A percentile compares a stretch with the other conserved stretches of the same genome.
Evolutionary conservation across 2,113 vertebrate species (phyloP).

Genomic region (Neolamprologus devosi): DNA sequence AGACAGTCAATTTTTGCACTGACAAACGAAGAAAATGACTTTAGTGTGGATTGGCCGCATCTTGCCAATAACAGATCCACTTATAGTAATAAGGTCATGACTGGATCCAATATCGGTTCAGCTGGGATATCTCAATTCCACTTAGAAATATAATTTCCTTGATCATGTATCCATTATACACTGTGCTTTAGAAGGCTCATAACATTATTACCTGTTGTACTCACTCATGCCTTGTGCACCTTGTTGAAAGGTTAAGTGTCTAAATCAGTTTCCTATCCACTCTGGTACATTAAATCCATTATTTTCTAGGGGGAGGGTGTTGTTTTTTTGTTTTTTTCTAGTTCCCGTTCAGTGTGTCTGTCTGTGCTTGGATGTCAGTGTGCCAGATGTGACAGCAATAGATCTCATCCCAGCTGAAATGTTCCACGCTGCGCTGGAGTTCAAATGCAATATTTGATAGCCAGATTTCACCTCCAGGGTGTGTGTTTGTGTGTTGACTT

Average conservation of each 20-base stretch:
- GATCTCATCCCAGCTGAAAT: background rate
- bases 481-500: slow-evolving; percentile 22
- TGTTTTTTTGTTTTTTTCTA: background rate
- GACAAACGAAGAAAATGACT: background rate
- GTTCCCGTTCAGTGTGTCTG: background rate
- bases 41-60: background rate
- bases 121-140: background rate
- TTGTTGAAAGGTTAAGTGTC: background rate
- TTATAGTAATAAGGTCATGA: background rate
- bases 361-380: background rate
- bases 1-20: background rate
- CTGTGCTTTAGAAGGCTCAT: background rate
- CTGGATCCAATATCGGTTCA: background rate
- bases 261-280: background rate
- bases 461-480: slow-evolving; percentile 38
- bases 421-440: background rate
- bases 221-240: background rate
- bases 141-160: background rate
- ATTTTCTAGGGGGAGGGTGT: background rate
- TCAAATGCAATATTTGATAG: slow-evolving; percentile 14
- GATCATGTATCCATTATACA: background rate
- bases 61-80: background rate
- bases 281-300: background rate
- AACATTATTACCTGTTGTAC: background rate
- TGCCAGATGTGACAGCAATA: slow-evolving; percentile 27